Base-by-base conservation (phyloP, 1,140 invertebrate species). In the Drosophila simulans region DNA sequence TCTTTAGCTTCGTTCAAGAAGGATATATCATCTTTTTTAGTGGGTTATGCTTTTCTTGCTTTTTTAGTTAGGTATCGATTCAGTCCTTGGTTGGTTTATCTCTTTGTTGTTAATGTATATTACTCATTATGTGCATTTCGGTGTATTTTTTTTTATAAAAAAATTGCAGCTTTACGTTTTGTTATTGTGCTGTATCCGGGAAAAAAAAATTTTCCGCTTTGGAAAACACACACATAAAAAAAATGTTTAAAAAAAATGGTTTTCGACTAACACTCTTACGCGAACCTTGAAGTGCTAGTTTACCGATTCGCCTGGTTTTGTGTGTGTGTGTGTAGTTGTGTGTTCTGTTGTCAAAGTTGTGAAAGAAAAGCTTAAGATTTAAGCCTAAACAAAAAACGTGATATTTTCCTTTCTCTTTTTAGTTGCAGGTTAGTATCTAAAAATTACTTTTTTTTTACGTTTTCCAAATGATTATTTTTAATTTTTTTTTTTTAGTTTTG, bases 41-140 rank as follows among this genome's bases (percentile, higher is more conserved):
- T 57, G 25, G 5, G 17, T 62, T 34, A 62, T 5, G 37, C 27
- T 42, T 52, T 22, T 39, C 49, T 27, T 46, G 13, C 25, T 64
- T 53, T 22, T 45, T 58, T 42, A 17, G 20, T 56, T 66, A 39
- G 35, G 27, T 64, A 45, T 46, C 51, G 58, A 53, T 35, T 80
- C 71, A 80, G 71, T 80, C 64, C 71, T 52, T 83, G 48, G 48
- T 65, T 73, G 42, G 31, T 74, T 73, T 74, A 74, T 74, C 48
- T 25, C 42, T 45, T 39, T 43, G 25, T 63, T 46, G 22, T 53
- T 51, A 35, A 57, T 34, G 35, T 68, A 64, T 48, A 35, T 43
- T 42, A 39, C 8, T 46, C 4, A 15, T 46, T 15, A 45, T 42
- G 60, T 53, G 59, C 39, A 42, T 56, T 22, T 56, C 45, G 64